Evolutionary conservation across 2,888 invertebrate species (phyloP).

Genomic region (Lacanobia oleracea): DNA sequence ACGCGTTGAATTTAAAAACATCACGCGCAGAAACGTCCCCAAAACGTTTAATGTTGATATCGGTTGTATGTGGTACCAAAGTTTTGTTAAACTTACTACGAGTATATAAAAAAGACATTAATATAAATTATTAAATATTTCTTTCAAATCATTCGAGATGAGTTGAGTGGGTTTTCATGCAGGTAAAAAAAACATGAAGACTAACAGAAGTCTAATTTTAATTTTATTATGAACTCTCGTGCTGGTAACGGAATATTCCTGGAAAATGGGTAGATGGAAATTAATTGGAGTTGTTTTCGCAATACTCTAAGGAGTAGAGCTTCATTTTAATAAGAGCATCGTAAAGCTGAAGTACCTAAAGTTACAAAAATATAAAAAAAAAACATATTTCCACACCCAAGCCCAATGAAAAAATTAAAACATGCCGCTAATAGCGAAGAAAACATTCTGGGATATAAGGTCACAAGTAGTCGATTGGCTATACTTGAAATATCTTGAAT

Average conservation of each 20-base stretch:
- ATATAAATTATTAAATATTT: not conserved
- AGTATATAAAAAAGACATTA: not conserved
- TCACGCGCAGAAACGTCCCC: conserved; percentile 16
- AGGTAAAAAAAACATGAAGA: not conserved
- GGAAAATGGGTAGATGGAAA: not conserved
- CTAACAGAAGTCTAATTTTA: not conserved
- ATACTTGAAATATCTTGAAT: conserved; percentile 35
- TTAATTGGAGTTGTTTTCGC: conserved; percentile 4
- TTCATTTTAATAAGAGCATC: conserved; percentile 1
- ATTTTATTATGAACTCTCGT: not conserved
- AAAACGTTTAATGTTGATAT: conserved; percentile 18
- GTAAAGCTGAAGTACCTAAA: not conserved
- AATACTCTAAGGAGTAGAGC: not conserved
- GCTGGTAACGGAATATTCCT: not conserved
- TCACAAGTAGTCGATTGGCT: conserved; percentile 29
- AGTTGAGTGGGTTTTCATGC: not conserved
- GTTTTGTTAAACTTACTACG: not conserved
- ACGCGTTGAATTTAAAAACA: conserved; percentile 41
- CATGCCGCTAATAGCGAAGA: not conserved
- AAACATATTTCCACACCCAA: not conserved
- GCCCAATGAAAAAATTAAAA: not conserved
- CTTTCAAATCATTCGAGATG: not conserved
- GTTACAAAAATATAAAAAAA: not conserved
- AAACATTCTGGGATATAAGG: conserved; percentile 16
- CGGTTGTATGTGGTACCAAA: conserved; percentile 5